phyloP scores from a whole-genome alignment of 2,797 vertebrate species.

The Pyrocephalus nanus region DNA sequence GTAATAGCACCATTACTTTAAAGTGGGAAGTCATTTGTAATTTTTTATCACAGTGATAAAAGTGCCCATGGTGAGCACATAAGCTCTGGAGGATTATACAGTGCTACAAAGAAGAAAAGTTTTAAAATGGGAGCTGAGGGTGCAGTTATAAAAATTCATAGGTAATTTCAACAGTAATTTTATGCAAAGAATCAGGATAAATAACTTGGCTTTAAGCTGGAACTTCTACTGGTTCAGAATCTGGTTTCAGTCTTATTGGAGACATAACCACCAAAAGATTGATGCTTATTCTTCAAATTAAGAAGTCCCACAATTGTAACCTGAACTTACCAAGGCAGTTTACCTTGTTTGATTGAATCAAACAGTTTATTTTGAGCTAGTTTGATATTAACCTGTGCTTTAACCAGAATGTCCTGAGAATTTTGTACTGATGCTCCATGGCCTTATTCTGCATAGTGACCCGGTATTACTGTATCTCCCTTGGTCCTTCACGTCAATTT shows the following conservation, averaged over 20 bases:
- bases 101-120: neutral
- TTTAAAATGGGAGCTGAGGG: neutral
- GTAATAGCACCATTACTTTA: neutral
- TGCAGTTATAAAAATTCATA: neutral
- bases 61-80: neutral
- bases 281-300: neutral
- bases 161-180: neutral
- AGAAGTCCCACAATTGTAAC: neutral
- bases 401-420: neutral
- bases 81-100: neutral
- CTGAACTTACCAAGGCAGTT: neutral
- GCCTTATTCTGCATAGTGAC: neutral
- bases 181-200: neutral
- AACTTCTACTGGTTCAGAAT: neutral
- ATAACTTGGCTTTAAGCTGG: neutral
- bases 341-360: neutral
- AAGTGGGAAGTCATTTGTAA: neutral
- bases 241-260: neutral
- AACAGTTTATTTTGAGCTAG: neutral
- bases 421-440: neutral
- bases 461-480: too few species aligned
- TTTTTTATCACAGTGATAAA: neutral
- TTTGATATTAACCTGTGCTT: neutral
- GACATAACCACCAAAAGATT: neutral
- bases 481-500: neutral